Evolutionary conservation across 2,888 invertebrate species (phyloP).

Genomic region (Aethes cnicana): DNA sequence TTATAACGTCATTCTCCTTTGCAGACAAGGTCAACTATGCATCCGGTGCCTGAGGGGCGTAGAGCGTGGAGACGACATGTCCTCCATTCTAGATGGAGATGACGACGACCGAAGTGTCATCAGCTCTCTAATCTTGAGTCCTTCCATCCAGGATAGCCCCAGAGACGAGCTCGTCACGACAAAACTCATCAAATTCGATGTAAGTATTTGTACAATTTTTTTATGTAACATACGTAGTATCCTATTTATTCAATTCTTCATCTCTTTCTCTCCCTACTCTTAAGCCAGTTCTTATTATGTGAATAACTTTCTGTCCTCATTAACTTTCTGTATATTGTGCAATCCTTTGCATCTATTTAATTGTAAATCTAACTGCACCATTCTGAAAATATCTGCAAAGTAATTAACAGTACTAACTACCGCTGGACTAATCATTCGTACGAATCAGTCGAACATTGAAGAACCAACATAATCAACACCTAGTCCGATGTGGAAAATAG

Average conservation of each 20-base stretch:
- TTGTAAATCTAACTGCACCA: conserved; percentile 65
- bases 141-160: conserved; percentile 69
- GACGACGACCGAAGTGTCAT: conserved; percentile 87
- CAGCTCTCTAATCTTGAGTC: conserved; percentile 73
- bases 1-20: conserved; percentile 34
- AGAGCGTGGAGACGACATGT: conserved; percentile 81
- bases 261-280: conserved; percentile 36
- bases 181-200: conserved; percentile 83
- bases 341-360: conserved; percentile 30
- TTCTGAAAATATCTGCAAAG: conserved; percentile 53
- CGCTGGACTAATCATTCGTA: conserved; percentile 49
- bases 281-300: conserved; percentile 45
- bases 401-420: conserved; percentile 64
- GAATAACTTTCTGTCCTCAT: conserved; percentile 38
- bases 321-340: conserved; percentile 35
- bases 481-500: background rate
- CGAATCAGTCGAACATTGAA: background rate
- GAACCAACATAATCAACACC: background rate
- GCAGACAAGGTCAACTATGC: conserved; percentile 91
- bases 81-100: conserved; percentile 87
- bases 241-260: too few species aligned
- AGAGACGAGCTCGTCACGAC: conserved; percentile 69
- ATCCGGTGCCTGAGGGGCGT: conserved; percentile 89
- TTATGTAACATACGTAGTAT: too few species aligned
- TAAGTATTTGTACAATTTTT: conserved; percentile 57